A percentile compares a stretch with the other conserved stretches of the same genome.
Evolutionary conservation across 2,113 vertebrate genomes (phyloP).

Genomic region (Poicephalus gulielmi): DNA sequence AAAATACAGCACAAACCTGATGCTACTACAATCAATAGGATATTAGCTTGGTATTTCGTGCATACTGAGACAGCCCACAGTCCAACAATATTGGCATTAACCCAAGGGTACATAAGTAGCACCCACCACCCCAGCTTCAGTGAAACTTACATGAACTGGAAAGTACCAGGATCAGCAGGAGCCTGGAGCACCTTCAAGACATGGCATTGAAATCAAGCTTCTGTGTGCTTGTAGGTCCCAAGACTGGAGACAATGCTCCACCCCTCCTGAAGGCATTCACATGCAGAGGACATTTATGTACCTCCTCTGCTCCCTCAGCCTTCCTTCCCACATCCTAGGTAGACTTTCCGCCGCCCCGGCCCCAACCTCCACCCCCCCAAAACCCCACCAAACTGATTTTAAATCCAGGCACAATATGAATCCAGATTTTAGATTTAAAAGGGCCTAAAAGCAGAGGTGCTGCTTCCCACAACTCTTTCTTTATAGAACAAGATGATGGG

Average conservation of each 20-base stretch:
- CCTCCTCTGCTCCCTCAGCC: neutral
- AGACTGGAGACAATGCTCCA: fast-evolving
- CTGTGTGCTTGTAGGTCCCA: too few species aligned
- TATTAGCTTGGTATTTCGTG: neutral
- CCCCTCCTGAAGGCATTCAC: fast-evolving
- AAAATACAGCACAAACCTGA: neutral
- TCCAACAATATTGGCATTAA: neutral
- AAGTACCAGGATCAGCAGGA: neutral
- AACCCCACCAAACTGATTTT: neutral
- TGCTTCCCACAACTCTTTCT: neutral
- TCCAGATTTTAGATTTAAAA: neutral
- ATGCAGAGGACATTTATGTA: fast-evolving
- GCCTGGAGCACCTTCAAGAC: neutral
- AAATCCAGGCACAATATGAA: fast-evolving
- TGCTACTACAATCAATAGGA: neutral
- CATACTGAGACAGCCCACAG: too few species aligned
- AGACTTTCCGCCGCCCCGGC: too few species aligned
- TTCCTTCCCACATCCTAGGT: fast-evolving
- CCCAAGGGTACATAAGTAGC: neutral
- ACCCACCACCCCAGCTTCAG: neutral
- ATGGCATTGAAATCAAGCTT: neutral
- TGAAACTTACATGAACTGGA: neutral
- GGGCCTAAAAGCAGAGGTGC: fast-evolving
- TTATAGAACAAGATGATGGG: fast-evolving
- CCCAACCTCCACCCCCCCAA: too few species aligned